These are phyloP conservation scores for Hexactinellida sp. DNA, from an alignment of 37 sponge, comb jelly and placozoan genomes.

Conservation along the genomic window DNA sequence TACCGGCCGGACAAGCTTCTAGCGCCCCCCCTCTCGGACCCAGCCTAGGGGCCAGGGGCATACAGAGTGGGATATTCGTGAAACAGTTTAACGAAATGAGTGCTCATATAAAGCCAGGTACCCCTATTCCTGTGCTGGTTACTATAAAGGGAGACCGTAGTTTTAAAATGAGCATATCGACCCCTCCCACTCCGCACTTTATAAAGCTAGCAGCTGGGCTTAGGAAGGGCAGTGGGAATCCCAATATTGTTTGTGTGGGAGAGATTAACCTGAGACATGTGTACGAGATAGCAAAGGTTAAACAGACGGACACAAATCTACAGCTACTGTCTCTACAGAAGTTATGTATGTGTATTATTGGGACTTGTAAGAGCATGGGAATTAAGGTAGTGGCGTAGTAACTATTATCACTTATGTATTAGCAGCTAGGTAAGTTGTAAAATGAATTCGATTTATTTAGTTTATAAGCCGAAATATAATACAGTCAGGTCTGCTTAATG, in stretches of 20 bases:
- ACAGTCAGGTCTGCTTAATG: too few species aligned
- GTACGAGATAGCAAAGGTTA: not conserved
- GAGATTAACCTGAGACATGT: not conserved
- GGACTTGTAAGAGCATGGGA: not conserved
- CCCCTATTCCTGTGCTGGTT: not conserved
- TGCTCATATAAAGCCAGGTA: not conserved
- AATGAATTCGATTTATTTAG: too few species aligned
- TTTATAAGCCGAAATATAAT: too few species aligned
- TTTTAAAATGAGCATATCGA: not conserved
- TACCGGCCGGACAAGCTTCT: not conserved
- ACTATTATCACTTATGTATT: too few species aligned
- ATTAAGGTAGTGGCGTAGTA: not conserved
- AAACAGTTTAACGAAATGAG: not conserved
- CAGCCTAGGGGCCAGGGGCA: not conserved
- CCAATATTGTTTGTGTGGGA: not conserved
- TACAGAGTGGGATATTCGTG: slow-evolving; percentile 7
- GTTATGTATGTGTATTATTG: not conserved
- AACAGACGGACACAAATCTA: not conserved
- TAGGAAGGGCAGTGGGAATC: not conserved
- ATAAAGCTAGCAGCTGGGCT: slow-evolving; percentile 6
- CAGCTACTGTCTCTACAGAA: not conserved
- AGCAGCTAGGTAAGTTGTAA: too few species aligned
- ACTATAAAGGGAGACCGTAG: slow-evolving; percentile 3
- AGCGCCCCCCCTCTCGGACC: not conserved
- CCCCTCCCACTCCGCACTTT: not conserved